Evolutionary conservation across 2,113 vertebrate species (phyloP).

Genomic region (Corvus cornix): DNA sequence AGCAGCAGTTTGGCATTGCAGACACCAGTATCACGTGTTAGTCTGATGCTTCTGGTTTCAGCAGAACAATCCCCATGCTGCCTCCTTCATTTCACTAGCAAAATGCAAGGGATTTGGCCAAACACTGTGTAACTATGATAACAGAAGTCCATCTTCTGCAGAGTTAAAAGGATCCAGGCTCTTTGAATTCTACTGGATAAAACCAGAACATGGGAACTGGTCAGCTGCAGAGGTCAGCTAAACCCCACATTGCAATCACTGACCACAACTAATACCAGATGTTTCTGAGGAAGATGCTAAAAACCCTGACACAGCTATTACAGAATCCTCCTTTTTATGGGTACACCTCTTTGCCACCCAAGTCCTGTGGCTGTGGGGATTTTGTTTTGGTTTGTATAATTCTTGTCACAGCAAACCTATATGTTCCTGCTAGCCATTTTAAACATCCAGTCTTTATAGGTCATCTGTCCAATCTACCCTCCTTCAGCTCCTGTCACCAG

Average conservation of each 20-base stretch:
- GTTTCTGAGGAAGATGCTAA: neutral
- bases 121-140: neutral
- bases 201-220: neutral
- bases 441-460: neutral
- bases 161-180: neutral
- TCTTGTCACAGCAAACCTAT: neutral
- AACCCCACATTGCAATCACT: neutral
- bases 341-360: neutral
- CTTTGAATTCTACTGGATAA: neutral
- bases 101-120: neutral
- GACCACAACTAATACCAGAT: neutral
- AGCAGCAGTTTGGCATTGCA: neutral
- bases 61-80: neutral
- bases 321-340: neutral
- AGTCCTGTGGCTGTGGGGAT: neutral
- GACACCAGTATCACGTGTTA: neutral
- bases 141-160: neutral
- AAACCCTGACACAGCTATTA: neutral
- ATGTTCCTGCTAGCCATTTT: neutral
- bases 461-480: neutral
- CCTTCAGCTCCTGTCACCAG: neutral
- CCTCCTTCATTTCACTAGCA: neutral
- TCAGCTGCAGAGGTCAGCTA: neutral
- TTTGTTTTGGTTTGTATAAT: neutral
- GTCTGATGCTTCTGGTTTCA: neutral